These are phyloP conservation scores for Mus musculus DNA, from an alignment of 2,113 vertebrate genomes.

Conservation along the genomic window DNA sequence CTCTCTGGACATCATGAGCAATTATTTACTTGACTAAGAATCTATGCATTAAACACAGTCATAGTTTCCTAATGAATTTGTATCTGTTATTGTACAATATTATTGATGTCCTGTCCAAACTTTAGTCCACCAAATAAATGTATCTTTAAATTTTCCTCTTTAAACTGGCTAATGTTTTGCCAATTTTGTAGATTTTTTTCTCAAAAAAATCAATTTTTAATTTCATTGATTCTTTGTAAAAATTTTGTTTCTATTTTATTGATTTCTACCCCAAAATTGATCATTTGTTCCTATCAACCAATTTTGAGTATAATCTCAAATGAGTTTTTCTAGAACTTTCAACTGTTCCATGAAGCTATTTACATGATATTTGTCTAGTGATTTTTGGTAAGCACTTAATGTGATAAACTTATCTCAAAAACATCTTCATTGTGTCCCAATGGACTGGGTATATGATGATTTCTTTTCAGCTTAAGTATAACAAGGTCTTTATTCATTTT, in stretches of 20 bases:
- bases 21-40: neutral
- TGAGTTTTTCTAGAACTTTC: neutral
- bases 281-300: neutral
- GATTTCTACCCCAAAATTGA: neutral
- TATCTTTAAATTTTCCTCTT: neutral
- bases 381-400: neutral
- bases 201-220: neutral
- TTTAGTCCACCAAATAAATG: neutral
- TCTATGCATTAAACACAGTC: neutral
- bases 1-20: neutral
- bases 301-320: neutral
- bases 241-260: neutral
- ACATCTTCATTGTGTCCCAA: neutral
- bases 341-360: neutral
- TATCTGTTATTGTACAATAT: neutral
- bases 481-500: neutral
- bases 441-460: neutral
- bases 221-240: neutral
- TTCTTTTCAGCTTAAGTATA: neutral
- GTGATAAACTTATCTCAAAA: neutral
- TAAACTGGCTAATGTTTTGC: neutral
- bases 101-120: neutral
- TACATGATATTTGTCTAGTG: neutral
- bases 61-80: neutral
- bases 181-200: neutral